Evolutionary conservation across 1,140 invertebrate species (phyloP).

Genomic region (Papilio polytes): DNA sequence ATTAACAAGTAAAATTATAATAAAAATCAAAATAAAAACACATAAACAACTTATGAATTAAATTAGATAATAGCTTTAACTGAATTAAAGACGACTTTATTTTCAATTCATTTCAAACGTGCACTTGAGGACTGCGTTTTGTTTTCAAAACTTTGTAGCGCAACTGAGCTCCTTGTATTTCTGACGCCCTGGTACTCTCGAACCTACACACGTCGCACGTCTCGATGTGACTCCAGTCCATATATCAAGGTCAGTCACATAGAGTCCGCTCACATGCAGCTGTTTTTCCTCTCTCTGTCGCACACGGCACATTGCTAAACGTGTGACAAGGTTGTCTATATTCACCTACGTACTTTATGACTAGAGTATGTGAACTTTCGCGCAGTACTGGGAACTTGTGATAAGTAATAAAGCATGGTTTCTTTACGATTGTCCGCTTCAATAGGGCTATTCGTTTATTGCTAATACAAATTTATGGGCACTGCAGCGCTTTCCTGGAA

Average conservation of each 20-base stretch:
- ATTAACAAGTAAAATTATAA: background rate
- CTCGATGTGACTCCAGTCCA: constrained; percentile 59
- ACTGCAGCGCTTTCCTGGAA: constrained; percentile 34
- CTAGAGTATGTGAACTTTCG: constrained; percentile 61
- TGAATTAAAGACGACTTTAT: background rate
- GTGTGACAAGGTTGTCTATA: constrained; percentile 55
- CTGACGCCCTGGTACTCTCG: constrained; percentile 65
- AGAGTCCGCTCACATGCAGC: constrained; percentile 57
- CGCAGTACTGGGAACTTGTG: constrained; percentile 43
- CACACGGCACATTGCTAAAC: constrained; percentile 41
- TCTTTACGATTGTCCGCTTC: constrained; percentile 36
- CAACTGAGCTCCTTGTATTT: constrained; percentile 50
- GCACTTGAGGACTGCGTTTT: background rate
- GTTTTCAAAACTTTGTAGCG: background rate
- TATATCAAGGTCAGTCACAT: constrained; percentile 65
- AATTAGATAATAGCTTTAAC: background rate
- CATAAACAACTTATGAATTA: background rate
- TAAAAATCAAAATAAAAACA: background rate
- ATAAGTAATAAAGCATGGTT: constrained; percentile 43
- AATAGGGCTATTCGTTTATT: constrained; percentile 40
- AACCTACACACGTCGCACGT: constrained; percentile 69
- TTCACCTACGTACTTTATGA: constrained; percentile 43
- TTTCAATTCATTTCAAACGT: background rate
- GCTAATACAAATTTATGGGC: constrained; percentile 39
- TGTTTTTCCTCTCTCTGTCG: constrained; percentile 54